Conservation (phyloP, 2,113 vertebrate genomes). For the Catharus minimus region DNA sequence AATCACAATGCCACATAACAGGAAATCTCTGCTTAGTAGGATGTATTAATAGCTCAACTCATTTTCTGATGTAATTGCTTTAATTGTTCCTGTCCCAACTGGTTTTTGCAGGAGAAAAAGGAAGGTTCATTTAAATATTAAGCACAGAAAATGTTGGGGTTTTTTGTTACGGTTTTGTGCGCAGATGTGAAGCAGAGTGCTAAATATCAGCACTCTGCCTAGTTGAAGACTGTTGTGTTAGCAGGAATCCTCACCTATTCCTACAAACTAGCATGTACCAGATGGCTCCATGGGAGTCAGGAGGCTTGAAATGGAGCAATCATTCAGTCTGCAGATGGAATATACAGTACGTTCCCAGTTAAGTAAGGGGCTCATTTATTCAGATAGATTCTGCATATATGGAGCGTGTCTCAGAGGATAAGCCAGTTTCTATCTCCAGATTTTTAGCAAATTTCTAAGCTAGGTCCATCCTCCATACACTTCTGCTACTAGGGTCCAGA, state of each 20-base stretch:
- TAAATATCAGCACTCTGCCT: constrained; percentile 64
- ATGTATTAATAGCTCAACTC: constrained; percentile 39
- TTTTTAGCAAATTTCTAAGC: constrained; percentile 54
- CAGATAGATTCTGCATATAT: constrained; percentile 68
- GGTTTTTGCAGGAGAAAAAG: constrained; percentile 55
- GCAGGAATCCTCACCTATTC: constrained; percentile 71
- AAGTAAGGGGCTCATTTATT: constrained; percentile 77
- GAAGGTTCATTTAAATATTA: constrained; percentile 59
- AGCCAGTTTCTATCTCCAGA: constrained; percentile 42
- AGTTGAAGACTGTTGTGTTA: constrained; percentile 66
- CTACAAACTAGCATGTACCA: constrained; percentile 57
- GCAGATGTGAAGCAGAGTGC: constrained; percentile 64
- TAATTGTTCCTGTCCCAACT: constrained; percentile 43
- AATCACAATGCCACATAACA: background rate
- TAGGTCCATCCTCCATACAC: background rate
- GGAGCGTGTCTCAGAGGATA: constrained; percentile 61
- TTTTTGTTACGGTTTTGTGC: constrained; percentile 56
- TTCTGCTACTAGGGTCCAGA: constrained; percentile 13
- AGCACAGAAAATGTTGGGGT: background rate
- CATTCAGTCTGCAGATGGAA: constrained; percentile 76
- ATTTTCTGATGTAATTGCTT: constrained; percentile 47
- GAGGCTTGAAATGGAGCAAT: constrained; percentile 77
- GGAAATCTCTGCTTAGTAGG: constrained; percentile 26
- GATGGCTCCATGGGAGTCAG: constrained; percentile 75
- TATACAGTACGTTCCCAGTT: constrained; percentile 67